These are phyloP conservation scores for Cyphomyrmex costatus DNA, from an alignment of 1,140 invertebrate species.

Conservation along the genomic window DNA sequence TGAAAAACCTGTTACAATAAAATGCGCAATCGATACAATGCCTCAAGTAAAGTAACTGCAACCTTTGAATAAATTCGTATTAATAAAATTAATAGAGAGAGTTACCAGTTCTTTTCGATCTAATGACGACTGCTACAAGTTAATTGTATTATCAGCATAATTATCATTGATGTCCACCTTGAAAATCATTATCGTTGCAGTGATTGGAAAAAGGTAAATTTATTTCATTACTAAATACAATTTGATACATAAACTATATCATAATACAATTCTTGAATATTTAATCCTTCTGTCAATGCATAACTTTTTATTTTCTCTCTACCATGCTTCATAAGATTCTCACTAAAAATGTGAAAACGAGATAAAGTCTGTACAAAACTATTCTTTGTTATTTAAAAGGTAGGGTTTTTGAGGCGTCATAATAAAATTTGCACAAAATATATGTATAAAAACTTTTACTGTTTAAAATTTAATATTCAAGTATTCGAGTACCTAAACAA, in stretches of 20 bases:
- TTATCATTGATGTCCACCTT: neutral
- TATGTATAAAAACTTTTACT: no score
- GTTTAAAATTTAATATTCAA: no score
- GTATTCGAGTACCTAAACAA: no score
- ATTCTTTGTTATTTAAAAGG: no score
- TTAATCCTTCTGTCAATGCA: neutral
- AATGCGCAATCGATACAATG: slow-evolving; percentile 13
- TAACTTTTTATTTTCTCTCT: no score
- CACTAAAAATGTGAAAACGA: no score
- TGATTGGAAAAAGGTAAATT: neutral
- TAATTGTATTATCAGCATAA: neutral
- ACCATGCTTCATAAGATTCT: no score
- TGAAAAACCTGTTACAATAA: slow-evolving; percentile 20
- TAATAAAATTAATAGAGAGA: neutral
- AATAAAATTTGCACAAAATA: no score
- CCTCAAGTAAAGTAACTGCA: neutral
- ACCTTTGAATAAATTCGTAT: neutral
- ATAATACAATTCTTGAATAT: neutral
- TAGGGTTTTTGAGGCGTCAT: no score
- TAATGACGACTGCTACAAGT: neutral
- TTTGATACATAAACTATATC: neutral
- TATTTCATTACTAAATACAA: neutral
- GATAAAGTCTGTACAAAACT: no score
- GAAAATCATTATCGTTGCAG: neutral
- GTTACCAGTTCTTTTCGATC: neutral